Evolutionary conservation across 2,888 invertebrate species (phyloP).

Genomic region (Pasiphila rectangulata): DNA sequence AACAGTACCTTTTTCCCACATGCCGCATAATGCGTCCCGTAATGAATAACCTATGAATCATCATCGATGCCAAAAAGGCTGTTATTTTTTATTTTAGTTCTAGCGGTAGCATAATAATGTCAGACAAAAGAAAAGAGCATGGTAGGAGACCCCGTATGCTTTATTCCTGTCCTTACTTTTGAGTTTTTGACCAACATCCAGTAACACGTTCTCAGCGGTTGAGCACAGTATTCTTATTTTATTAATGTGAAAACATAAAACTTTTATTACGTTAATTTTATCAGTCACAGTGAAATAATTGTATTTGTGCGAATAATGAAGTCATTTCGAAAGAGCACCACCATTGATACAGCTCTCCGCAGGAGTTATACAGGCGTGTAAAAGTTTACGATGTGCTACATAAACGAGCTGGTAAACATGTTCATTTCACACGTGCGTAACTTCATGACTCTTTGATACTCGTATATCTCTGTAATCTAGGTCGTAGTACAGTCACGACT

Average conservation of each 20-base stretch:
- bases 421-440: conserved; percentile 20
- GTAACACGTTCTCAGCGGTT: too few relatives aligned
- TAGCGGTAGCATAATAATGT: too few relatives aligned
- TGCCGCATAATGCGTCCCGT: too few relatives aligned
- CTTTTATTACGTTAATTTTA: neutral
- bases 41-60: too few relatives aligned
- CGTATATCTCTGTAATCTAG: conserved; percentile 13
- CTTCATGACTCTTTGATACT: conserved; percentile 18
- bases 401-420: conserved; percentile 21
- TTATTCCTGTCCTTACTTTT: too few relatives aligned
- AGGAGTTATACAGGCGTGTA: conserved; percentile 16
- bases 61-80: too few relatives aligned
- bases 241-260: neutral
- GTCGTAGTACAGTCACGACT: conserved; percentile 1
- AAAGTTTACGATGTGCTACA: conserved; percentile 21
- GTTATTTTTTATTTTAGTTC: too few relatives aligned
- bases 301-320: conserved; percentile 10
- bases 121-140: too few relatives aligned
- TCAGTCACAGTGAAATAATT: conserved; percentile 7
- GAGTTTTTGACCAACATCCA: too few relatives aligned
- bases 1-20: too few relatives aligned
- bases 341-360: conserved; percentile 19
- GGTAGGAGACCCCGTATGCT: too few relatives aligned
- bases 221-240: neutral
- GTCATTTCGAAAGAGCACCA: conserved; percentile 12